Percentiles rank a stretch among this genome's conserved stretches.
Evolutionary conservation across 2,113 vertebrate species (phyloP).

Genomic region (Isurus oxyrinchus): DNA sequence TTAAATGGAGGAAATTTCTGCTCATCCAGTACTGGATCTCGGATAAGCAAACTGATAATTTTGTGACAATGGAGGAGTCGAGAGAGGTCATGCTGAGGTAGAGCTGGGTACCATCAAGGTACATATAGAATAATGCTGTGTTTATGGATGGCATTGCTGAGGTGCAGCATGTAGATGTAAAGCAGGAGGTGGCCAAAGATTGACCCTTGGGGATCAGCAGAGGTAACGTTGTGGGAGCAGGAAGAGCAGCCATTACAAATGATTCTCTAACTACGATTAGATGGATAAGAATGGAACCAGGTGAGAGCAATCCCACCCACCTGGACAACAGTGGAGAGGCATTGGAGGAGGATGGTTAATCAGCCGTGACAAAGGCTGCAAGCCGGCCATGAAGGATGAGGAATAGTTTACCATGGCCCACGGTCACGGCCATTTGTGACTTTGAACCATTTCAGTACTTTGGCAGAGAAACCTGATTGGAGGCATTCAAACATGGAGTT

Average conservation of each 20-base stretch:
- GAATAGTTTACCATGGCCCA: background rate
- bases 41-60: background rate
- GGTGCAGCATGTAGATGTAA: too few relatives aligned
- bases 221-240: too few relatives aligned
- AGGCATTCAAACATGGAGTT: background rate
- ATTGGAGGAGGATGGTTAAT: background rate
- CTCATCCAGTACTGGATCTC: background rate
- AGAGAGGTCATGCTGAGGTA: background rate
- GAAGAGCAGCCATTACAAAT: too few relatives aligned
- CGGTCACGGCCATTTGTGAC: background rate
- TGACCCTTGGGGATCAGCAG: too few relatives aligned
- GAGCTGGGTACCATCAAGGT: background rate
- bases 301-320: background rate
- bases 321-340: background rate
- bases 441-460: background rate
- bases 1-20: background rate
- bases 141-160: too few relatives aligned
- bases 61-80: background rate
- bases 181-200: too few relatives aligned
- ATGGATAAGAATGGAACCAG: background rate
- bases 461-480: background rate
- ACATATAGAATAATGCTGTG: background rate
- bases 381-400: too few relatives aligned
- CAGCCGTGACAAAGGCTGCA: background rate
- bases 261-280: background rate